Percentiles rank a stretch among this genome's conserved stretches.
phyloP scores from a whole-genome alignment of 2,888 invertebrate genomes.

The Drosophila subquinaria region DNA sequence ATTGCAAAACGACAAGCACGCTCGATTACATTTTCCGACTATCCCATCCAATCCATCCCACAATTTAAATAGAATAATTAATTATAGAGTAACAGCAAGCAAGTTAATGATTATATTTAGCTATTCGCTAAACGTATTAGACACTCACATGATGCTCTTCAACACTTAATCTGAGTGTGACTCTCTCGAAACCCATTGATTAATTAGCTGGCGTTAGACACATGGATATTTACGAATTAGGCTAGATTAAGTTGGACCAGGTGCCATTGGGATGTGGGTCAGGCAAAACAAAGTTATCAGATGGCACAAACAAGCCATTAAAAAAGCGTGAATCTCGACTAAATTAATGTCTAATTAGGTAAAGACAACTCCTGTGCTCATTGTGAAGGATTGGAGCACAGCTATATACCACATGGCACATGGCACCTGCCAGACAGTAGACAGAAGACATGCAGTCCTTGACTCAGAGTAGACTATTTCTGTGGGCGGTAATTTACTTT shows the following conservation, averaged over 20 bases:
- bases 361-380: slow-evolving; percentile 33
- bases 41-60: slow-evolving; percentile 5
- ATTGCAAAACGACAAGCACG: slow-evolving; percentile 48
- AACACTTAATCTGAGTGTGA: slow-evolving; percentile 1
- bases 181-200: slow-evolving; percentile 40
- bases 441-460: slow-evolving; percentile 19
- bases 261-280: slow-evolving; percentile 10
- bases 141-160: slow-evolving; percentile 3
- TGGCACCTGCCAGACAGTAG: slow-evolving; percentile 9
- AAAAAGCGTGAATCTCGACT: slow-evolving; percentile 55
- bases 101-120: slow-evolving; percentile 21
- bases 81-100: slow-evolving; percentile 10
- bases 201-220: slow-evolving; percentile 48
- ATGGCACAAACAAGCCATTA: slow-evolving; percentile 58
- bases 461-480: background rate
- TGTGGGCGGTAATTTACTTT: slow-evolving; percentile 13
- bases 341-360: slow-evolving; percentile 67
- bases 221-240: slow-evolving; percentile 51
- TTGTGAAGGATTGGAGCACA: slow-evolving; percentile 30
- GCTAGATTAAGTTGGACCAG: slow-evolving; percentile 36
- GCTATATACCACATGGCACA: slow-evolving; percentile 35
- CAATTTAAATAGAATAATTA: slow-evolving; percentile 24
- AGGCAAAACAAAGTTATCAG: slow-evolving; percentile 8
- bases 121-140: background rate
- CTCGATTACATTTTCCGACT: slow-evolving; percentile 35